phyloP scores from a whole-genome alignment of 2,888 invertebrate genomes.

The Sesamia inferens region DNA sequence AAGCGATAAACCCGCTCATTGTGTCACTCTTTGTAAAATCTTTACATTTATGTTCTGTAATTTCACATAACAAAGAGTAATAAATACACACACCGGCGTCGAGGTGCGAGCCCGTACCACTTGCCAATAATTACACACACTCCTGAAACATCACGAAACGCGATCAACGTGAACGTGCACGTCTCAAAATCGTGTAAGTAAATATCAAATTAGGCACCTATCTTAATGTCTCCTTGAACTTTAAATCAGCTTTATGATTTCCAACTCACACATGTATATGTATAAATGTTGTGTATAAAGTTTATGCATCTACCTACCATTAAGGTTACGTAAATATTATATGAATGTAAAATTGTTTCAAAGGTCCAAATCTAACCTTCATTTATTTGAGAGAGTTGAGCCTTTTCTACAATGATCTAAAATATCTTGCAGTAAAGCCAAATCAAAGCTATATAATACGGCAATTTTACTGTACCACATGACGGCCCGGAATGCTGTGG shows the following conservation, averaged over 20 bases:
- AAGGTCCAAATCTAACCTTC: neutral
- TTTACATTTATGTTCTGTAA: no score
- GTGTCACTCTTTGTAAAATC: no score
- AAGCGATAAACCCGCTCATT: no score
- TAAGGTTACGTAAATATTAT: neutral
- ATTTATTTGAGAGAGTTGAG: neutral
- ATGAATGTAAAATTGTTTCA: neutral
- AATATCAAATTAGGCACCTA: constrained; percentile 27
- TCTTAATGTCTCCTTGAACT: constrained; percentile 52
- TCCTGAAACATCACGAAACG: neutral
- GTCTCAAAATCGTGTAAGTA: constrained; percentile 13
- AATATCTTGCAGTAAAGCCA: neutral
- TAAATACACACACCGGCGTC: no score
- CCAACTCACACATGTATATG: constrained; percentile 30
- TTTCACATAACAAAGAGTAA: no score
- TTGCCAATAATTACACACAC: neutral
- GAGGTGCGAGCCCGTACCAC: no score
- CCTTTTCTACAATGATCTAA: neutral
- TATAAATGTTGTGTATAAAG: neutral
- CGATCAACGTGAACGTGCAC: constrained; percentile 8
- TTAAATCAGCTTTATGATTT: constrained; percentile 27
- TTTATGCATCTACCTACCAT: neutral
- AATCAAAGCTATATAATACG: neutral
- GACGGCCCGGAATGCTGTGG: no score
- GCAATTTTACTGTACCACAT: neutral